Base-by-base conservation (phyloP, 2,113 vertebrate species). In the Miniopterus natalensis region DNA sequence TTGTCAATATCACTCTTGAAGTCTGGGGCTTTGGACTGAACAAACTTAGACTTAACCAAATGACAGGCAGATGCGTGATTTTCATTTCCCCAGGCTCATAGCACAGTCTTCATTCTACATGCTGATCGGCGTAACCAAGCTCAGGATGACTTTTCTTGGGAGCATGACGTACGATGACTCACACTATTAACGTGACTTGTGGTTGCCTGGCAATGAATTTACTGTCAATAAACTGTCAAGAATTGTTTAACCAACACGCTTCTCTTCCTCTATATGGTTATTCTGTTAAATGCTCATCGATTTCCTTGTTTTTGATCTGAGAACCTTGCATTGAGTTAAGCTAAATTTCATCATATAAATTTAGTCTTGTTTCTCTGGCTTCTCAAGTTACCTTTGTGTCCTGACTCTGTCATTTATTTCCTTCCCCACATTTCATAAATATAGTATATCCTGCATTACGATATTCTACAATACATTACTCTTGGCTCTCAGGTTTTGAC, bases 1-100 rank as follows among this genome's bases (percentile, higher is more conserved):
- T 94, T 92, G 68, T 96, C 73, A 95, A 53, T 94, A 74, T 86
- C 70, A 95, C 27, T 89, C 59, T 88, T 68, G 23, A 63, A 36
- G 27, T 55, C 65, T 74, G 78, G 51, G 40, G 27, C 14, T 94
- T 83, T 0, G 0, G 18, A 65, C 29, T 13, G 51, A 68, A 70
- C 47, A 53, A 42, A 84, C 18, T 21, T 27, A 55, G 66, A 88
- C 63, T 65, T 65, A 14, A 85, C 31, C 21, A 47, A 80, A 81
- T 63, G 61, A 51, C 40, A 84, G 53, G 1, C 29, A 73, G 11
- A 18, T 5, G 6, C 36, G 17, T 40, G 2, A 8, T 29, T 86
- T 61, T 70, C 4, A 27, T 92, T 65, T 5, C 45, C 61, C 51
- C 73, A 15, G 8, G 20, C 21, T 71, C 27, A 13, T 47, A 36